phyloP scores from a whole-genome alignment of 2,113 vertebrate genomes.

The Macheiramphus alcinus region DNA sequence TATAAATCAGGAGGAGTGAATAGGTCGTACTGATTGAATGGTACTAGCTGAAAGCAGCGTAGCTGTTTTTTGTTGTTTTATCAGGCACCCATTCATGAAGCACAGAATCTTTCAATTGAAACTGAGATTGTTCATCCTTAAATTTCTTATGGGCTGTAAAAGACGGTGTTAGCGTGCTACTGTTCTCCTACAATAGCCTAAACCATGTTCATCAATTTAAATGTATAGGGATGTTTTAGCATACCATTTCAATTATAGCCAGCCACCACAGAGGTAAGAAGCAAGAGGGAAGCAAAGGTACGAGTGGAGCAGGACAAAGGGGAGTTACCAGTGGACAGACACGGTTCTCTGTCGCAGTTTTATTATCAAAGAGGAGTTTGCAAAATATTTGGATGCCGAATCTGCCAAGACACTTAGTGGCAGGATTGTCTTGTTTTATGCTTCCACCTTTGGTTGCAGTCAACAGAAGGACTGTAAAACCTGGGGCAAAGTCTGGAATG shows the following conservation, averaged over 20 bases:
- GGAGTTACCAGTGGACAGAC: background rate
- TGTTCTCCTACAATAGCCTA: background rate
- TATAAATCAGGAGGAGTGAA: background rate
- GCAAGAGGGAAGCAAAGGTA: background rate
- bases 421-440: background rate
- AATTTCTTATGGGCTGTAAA: background rate
- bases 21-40: background rate
- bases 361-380: background rate
- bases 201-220: too few relatives aligned
- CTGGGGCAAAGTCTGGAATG: background rate
- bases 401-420: background rate
- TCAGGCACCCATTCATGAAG: background rate
- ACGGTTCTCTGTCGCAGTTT: background rate
- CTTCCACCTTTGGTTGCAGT: background rate
- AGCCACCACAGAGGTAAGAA: background rate
- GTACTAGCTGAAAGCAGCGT: background rate
- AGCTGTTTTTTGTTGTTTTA: background rate
- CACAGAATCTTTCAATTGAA: background rate
- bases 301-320: background rate
- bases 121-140: background rate
- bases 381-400: too few relatives aligned
- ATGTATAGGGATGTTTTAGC: background rate
- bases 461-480: background rate
- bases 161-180: background rate
- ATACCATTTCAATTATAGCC: background rate